Base-by-base conservation (phyloP, 2,113 vertebrate species). In the Turdus rufiventris region DNA sequence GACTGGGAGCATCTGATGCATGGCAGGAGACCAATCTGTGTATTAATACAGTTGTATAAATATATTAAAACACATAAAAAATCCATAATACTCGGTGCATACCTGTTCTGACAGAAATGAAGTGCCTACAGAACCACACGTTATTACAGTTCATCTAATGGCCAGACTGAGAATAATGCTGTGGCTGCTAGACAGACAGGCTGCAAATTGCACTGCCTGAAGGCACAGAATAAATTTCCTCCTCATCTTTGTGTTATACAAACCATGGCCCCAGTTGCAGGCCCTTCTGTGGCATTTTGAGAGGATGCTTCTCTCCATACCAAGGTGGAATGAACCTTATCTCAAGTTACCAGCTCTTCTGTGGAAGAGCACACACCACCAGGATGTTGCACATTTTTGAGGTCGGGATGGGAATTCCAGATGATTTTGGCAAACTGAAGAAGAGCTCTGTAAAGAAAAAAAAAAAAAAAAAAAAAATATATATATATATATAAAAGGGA, bases 191-290 rank as follows among this genome's bases (percentile, higher is more conserved):
- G 47, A 85, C 54, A 88, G 63, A 94, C 87, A 89, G 56, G 34
- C 34, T 93, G 92, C n/a, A 93, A 89, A 92, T 92, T 88, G 73
- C 57, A 50, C 43, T 92, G 86, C 66, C 88, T 54, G 61, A 58
- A 86, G 63, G 61, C 75, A 95, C 91, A 72, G 53, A 92, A 72
- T 53, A 9, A 91, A 67, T 72, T 89, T 85, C 48, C 91, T 94
- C 43, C 91, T 94, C 43, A 51, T 78, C 56, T 57, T 80, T 58
- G 24, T 57, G 25, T 88, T 73, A 21, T 18, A 57, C 47, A 78
- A 87, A 62, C 12, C 62, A 26, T 4, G n/a, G 45, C 29, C 34
- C 75, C 63, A 75, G 51, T 88, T 88, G 51, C 61, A 72, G 45
- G 34, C 10, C 18, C 18, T 79, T 90, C 29, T 45, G 16, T 33